Evolutionary conservation across 2,888 invertebrate genomes (phyloP), one percentile per base, ranked within the genome.

Genomic region (Colletes collaris): DNA sequence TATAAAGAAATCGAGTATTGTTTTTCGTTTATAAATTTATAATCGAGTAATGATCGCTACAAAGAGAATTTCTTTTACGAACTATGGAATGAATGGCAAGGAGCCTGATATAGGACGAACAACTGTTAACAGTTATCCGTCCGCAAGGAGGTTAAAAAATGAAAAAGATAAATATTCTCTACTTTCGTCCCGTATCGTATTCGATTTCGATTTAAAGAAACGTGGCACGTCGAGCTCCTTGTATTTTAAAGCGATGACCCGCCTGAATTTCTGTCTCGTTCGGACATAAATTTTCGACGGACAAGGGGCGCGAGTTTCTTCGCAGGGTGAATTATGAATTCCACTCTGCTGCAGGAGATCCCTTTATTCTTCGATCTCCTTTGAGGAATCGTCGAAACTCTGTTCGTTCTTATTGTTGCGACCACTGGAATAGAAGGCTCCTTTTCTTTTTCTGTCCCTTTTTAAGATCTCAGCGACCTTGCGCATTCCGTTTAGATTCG

Each of bases 121-220:
- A 27, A 27, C 27, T 27, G 27, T 27, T 27, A 27, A 27, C 27
- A 27, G 27, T 27, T 27, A 27, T 27, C 27, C 27, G 27, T 27
- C 27, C 27, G 27, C 27, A 27, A 27, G 27, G 27, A 27, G 27
- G 27, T 27, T 27, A 27, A 27, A 27, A 27, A 27, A 27, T 27
- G 27, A 40, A 7, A 40, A 40, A 40, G 6, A 40, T 40, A 6
- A 6, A 4, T 40, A 6, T 40, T 40, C 7, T 3, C 7, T 40
- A 40, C 40, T 40, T 7, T 44, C 46, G 11, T n/a, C 16, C 53
- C 52, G 10, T 46, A 10, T 3, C 0, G 50, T 35, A 13, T 71
- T 72, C 66, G 58, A 68, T 65, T 68, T 65, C 59, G 79, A 68
- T 76, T 82, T 76, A 72, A 76, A 85, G 60, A 84, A 76, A 55